phyloP scores from a whole-genome alignment of 2,888 invertebrate genomes.

The Aricia artaxerxes region DNA sequence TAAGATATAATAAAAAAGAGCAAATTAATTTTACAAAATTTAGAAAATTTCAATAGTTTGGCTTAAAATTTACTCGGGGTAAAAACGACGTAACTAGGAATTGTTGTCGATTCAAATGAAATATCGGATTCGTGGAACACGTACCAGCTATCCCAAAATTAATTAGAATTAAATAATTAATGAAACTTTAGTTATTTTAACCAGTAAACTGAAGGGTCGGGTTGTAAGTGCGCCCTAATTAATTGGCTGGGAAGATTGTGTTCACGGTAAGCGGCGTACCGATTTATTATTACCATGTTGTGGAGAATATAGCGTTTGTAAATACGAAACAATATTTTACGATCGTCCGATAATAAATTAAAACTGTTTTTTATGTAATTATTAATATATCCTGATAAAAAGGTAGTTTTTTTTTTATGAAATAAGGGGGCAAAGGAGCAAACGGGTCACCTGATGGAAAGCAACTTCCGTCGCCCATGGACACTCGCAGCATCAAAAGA shows the following conservation, averaged over 20 bases:
- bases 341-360: not conserved
- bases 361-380: not conserved
- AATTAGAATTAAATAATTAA: slow-evolving; percentile 13
- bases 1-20: no score
- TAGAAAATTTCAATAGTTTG: no score
- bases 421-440: no score
- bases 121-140: not conserved
- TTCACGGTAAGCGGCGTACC: slow-evolving; percentile 30
- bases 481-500: no score
- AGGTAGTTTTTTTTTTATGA: no score
- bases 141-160: not conserved
- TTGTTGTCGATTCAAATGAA: not conserved
- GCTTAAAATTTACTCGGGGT: not conserved
- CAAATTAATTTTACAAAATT: no score
- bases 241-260: slow-evolving; percentile 37
- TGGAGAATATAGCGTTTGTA: not conserved
- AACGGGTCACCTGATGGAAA: no score
- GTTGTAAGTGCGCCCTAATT: not conserved
- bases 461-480: no score
- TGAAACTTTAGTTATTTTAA: not conserved
- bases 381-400: no score
- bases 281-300: slow-evolving; percentile 31
- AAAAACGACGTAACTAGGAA: not conserved
- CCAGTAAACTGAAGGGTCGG: not conserved
- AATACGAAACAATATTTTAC: slow-evolving; percentile 16